Evolutionary conservation across 2,888 invertebrate species (phyloP).

Genomic region (Coelogynopora nodosa): DNA sequence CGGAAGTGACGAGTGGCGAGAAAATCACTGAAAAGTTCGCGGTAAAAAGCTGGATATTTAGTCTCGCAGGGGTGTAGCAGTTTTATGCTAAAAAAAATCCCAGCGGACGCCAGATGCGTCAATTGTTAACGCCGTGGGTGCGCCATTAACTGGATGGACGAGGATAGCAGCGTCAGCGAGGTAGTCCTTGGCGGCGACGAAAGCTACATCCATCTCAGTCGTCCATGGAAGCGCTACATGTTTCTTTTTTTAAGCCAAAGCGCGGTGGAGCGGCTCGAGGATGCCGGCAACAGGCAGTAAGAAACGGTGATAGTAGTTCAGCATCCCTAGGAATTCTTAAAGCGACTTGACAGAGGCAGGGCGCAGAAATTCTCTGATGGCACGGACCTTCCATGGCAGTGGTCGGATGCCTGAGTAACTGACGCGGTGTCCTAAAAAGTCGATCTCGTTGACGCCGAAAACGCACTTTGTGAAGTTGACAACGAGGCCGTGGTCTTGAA

Average conservation of each 20-base stretch:
- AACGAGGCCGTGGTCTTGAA: neutral
- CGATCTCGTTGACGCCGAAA: neutral
- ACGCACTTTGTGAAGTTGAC: neutral
- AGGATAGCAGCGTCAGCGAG: neutral
- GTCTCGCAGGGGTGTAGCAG: too few species aligned
- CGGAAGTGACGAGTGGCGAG: too few species aligned
- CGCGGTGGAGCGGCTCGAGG: neutral
- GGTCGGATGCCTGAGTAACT: neutral
- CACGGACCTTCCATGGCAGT: conserved; percentile 17
- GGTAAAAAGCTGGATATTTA: too few species aligned
- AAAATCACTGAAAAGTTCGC: too few species aligned
- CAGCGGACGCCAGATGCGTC: conserved; percentile 22
- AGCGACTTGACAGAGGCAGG: neutral
- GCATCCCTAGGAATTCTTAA: conserved; percentile 47
- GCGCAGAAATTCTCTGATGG: neutral
- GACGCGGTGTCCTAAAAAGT: neutral
- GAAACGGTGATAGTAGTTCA: conserved; percentile 49
- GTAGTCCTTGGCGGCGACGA: neutral
- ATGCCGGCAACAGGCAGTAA: conserved; percentile 43
- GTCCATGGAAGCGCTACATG: neutral
- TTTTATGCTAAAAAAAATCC: too few species aligned
- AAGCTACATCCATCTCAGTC: neutral
- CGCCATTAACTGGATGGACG: neutral
- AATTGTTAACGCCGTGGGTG: neutral
- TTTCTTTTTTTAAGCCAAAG: neutral